These are phyloP conservation scores for Acanthornis magna DNA, from an alignment of 2,797 vertebrate genomes.

Conservation along the genomic window DNA sequence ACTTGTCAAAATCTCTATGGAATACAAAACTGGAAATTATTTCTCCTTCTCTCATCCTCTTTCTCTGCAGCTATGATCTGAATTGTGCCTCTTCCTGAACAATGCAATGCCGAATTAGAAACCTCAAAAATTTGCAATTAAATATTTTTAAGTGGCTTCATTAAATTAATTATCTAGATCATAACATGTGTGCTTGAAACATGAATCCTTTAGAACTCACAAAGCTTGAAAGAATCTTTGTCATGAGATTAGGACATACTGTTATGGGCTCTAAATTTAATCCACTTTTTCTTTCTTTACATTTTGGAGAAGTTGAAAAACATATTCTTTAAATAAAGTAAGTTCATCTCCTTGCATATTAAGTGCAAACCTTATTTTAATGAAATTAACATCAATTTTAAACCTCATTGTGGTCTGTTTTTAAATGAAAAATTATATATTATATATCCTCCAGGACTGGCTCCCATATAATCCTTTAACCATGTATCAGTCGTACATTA, in stretches of 20 bases:
- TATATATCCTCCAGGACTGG: neutral
- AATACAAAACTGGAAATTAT: neutral
- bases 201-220: neutral
- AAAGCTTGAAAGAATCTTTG: neutral
- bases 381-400: neutral
- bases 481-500: accelerated
- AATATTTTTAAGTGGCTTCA: neutral
- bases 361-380: neutral
- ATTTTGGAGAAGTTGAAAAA: neutral
- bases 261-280: neutral
- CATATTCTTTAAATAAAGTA: neutral
- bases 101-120: neutral
- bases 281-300: neutral
- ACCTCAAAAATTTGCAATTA: neutral
- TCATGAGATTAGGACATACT: neutral
- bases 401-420: neutral
- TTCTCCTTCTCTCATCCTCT: neutral
- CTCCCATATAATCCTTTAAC: neutral
- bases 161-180: neutral
- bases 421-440: neutral
- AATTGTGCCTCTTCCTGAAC: neutral
- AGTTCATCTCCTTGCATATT: neutral
- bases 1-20: neutral
- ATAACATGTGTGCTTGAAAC: neutral
- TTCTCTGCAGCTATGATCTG: neutral